Percentiles rank a stretch among this genome's conserved stretches.
Evolutionary conservation across 2,113 vertebrate genomes (phyloP).

Genomic region (Nicator chloris): DNA sequence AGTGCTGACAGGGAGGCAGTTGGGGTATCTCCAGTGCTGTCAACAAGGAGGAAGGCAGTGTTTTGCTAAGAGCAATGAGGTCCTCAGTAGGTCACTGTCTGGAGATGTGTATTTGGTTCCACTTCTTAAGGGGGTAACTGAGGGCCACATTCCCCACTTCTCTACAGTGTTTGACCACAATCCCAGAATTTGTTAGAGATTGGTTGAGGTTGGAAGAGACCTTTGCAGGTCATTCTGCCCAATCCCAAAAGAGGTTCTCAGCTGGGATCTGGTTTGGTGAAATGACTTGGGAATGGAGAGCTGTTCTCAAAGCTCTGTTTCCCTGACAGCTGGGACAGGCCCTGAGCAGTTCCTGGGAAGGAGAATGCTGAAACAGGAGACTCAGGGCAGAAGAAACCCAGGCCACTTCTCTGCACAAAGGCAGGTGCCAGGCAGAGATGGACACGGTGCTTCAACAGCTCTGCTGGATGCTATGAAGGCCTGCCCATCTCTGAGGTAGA

Average conservation of each 20-base stretch:
- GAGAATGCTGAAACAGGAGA: neutral
- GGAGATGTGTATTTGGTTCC: neutral
- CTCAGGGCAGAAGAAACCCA: neutral
- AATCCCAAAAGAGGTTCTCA: neutral
- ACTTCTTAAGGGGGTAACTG: neutral
- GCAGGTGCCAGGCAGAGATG: neutral
- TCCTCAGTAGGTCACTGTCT: neutral
- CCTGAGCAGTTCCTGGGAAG: neutral
- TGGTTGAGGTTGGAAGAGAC: neutral
- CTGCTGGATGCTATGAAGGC: neutral
- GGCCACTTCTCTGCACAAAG: neutral
- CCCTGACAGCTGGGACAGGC: neutral
- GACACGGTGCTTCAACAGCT: rapidly evolving
- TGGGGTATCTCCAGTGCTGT: neutral
- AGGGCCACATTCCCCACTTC: neutral
- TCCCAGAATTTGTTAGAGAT: neutral
- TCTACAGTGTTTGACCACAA: neutral
- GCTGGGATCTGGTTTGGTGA: neutral
- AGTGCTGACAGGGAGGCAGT: neutral
- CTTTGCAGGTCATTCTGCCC: neutral
- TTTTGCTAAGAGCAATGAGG: neutral
- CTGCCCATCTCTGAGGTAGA: neutral
- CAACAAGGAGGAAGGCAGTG: neutral
- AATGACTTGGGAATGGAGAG: neutral
- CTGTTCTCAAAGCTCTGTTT: neutral